Evolutionary conservation across 1,140 invertebrate genomes (phyloP), one percentile per base, ranked within the genome.

Genomic region (Diabrotica virgifera): DNA sequence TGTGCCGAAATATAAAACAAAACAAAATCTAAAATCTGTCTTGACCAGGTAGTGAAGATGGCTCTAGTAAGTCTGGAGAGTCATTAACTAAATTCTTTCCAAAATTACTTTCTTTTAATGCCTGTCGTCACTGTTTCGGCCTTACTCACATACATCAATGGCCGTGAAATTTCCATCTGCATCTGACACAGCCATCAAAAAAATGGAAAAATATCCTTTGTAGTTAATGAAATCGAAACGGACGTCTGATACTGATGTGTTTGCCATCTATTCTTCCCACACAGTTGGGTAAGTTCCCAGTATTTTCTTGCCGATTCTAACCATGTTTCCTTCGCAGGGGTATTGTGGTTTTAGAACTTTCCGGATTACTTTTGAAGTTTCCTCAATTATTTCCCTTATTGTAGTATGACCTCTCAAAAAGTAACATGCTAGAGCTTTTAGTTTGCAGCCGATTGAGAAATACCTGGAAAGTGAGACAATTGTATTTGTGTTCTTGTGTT

Each of bases 201-300:
- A 74, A 11, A 80, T 75, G 13, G 73, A 76, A 66, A 76, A 76
- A 63, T n/a, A 73, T 14, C 51, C 12, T 46, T 73, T 73, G 56
- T 76, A 76, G 62, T 77, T 77, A 13, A 71, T 46, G 36, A 56
- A 56, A 8, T 24, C 13, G 13, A 11, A 56, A 56, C 54, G 79
- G 79, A 58, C 59, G 56, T 46, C 12, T 57, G n/a, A 64, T 64
- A 11, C 14, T 37, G 10, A 56, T 37, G 24, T 64, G 62, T 57
- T 64, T 64, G 6, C 63, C 63, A 53, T 68, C 52, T 64, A 80
- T 74, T 55, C 52, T 68, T n/a, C 80, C 70, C 4, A 54, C 37
- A 38, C 59, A 66, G 36, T 66, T 62, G 9, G 63, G 63, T 8
- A 65, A 59, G 12, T 38, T 60, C 63, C 38, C 63, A 62, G 52